Percentiles rank a stretch among this genome's conserved stretches.
Conservation (phyloP, 2,888 invertebrate genomes). For the Nudaria mundana region DNA sequence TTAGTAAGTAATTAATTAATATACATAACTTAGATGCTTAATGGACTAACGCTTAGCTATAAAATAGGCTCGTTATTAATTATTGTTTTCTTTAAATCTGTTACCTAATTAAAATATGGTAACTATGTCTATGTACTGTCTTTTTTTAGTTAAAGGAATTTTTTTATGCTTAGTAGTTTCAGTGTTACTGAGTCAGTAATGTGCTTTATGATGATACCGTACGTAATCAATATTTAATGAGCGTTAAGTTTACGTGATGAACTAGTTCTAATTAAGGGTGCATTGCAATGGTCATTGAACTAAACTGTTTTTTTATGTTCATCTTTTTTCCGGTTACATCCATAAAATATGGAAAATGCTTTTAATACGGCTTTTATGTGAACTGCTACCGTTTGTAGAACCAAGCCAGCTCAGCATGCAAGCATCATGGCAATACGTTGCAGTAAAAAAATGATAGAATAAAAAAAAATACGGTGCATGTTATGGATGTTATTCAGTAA, state of each 20-base stretch:
- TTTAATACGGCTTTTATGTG: no score
- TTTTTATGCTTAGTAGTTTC: slow-evolving; percentile 3
- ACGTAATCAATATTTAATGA: slow-evolving; percentile 30
- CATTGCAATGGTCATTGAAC: neutral
- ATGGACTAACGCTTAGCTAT: neutral
- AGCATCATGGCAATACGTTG: no score
- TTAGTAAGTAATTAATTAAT: neutral
- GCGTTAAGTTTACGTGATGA: slow-evolving; percentile 38
- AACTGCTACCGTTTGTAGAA: no score
- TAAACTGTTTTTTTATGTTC: neutral
- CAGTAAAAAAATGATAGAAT: no score
- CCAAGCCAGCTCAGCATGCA: no score
- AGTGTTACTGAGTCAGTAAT: slow-evolving; percentile 11
- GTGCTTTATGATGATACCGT: slow-evolving; percentile 27
- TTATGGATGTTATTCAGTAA: no score
- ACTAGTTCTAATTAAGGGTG: slow-evolving; percentile 28
- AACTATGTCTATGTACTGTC: slow-evolving; percentile 12
- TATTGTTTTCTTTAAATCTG: neutral
- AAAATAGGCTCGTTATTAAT: neutral
- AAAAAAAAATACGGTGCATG: no score
- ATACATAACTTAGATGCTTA: neutral
- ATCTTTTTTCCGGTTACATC: no score
- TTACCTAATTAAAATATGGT: neutral
- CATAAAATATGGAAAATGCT: neutral
- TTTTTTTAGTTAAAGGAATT: slow-evolving; percentile 6